phyloP scores from a whole-genome alignment of 2,797 vertebrate species.

The Harpagifer antarcticus region DNA sequence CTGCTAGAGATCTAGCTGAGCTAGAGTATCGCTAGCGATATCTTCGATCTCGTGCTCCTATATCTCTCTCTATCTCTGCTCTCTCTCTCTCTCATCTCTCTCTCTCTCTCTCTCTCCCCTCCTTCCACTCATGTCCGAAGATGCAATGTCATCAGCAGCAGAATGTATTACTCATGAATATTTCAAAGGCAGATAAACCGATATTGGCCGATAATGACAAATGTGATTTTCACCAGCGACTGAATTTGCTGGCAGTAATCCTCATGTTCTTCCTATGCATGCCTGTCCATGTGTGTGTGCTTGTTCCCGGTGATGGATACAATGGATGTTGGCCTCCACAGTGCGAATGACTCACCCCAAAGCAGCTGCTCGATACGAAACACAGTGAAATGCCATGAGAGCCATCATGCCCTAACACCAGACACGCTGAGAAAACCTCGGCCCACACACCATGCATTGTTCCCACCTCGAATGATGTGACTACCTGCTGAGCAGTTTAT shows the following conservation, averaged over 20 bases:
- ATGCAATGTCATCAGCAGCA: constrained; percentile 54
- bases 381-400: constrained; percentile 59
- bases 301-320: constrained; percentile 61
- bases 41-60: too few relatives aligned
- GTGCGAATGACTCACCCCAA: constrained; percentile 73
- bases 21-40: too few relatives aligned
- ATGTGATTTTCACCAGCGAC: constrained; percentile 51
- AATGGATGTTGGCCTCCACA: constrained; percentile 67
- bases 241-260: constrained; percentile 50
- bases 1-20: too few relatives aligned
- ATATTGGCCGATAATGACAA: constrained; percentile 59
- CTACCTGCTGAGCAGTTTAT: constrained; percentile 26
- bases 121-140: constrained; percentile 46
- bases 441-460: constrained; percentile 28
- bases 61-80: too few relatives aligned
- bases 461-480: constrained; percentile 23
- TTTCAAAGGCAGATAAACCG: constrained; percentile 62
- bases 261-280: constrained; percentile 4
- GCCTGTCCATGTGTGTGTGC: constrained; percentile 5
- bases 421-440: constrained; percentile 38
- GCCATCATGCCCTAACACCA: constrained; percentile 49
- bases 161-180: constrained; percentile 61
- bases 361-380: constrained; percentile 65
- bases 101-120: constrained; percentile 14
- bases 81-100: too few relatives aligned